Percentiles rank a stretch among this genome's conserved stretches.
Evolutionary conservation across 2,113 vertebrate species (phyloP).

Genomic region (Perca fluviatilis): DNA sequence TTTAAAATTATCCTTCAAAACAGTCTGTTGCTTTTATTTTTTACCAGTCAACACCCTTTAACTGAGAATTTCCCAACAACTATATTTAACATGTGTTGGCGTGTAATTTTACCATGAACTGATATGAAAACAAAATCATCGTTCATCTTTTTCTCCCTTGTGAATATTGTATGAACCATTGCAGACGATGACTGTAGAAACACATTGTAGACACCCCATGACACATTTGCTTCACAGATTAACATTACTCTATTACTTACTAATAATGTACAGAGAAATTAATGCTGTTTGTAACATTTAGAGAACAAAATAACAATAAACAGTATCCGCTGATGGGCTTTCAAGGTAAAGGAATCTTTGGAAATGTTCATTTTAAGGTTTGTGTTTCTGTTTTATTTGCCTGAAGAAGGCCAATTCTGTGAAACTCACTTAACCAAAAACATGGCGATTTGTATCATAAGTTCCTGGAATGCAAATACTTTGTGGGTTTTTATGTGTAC

Average conservation of each 20-base stretch:
- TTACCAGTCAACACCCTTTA: constrained; percentile 46
- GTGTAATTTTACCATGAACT: constrained; percentile 39
- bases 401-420: constrained; percentile 73
- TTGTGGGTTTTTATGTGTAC: constrained; percentile 81
- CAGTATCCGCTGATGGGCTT: constrained; percentile 59
- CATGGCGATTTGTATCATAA: constrained; percentile 72
- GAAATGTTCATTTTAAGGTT: constrained; percentile 73
- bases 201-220: constrained; percentile 48
- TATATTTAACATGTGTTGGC: constrained; percentile 20
- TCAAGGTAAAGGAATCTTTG: constrained; percentile 67
- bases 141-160: constrained; percentile 48
- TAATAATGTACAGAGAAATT: constrained; percentile 80
- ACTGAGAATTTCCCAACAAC: constrained; percentile 33
- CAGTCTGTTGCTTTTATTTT: constrained; percentile 18
- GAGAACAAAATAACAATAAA: constrained; percentile 43
- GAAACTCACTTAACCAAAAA: constrained; percentile 81
- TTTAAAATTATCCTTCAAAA: constrained; percentile 46
- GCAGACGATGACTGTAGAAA: constrained; percentile 66
- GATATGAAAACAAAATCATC: constrained; percentile 38
- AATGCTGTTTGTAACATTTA: constrained; percentile 73
- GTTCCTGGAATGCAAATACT: constrained; percentile 78
- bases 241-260: constrained; percentile 64
- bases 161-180: constrained; percentile 58
- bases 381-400: constrained; percentile 77
- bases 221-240: constrained; percentile 61